Percentiles rank a stretch among this genome's conserved stretches.
phyloP scores from a whole-genome alignment of 1,140 invertebrate species.

The Saccostrea glomerata region DNA sequence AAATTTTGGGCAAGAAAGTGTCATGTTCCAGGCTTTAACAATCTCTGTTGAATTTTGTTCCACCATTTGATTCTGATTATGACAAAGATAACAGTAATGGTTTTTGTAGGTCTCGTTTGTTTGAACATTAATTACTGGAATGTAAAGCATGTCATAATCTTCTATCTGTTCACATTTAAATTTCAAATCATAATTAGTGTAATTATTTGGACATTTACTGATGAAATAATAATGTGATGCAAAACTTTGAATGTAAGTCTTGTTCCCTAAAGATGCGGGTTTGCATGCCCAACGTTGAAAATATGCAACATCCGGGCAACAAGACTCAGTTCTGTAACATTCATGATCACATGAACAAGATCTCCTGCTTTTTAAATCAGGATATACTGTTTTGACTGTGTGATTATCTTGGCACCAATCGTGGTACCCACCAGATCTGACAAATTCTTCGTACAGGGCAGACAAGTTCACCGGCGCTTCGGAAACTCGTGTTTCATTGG shows the following conservation, averaged over 20 bases:
- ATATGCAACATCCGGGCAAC: conserved; percentile 6
- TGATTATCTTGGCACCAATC: neutral
- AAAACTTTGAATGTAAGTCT: neutral
- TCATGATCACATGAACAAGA: neutral
- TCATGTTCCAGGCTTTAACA: neutral
- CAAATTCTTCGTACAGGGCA: neutral
- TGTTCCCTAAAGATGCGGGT: neutral
- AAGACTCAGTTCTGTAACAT: neutral
- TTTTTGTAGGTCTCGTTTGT: neutral
- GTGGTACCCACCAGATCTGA: neutral
- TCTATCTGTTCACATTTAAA: neutral
- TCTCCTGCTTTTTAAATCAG: neutral
- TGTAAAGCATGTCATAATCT: neutral
- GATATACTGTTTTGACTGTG: neutral
- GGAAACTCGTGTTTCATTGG: neutral
- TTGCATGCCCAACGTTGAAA: neutral
- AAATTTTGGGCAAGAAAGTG: neutral
- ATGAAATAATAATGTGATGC: neutral
- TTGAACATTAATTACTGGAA: neutral
- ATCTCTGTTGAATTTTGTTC: neutral
- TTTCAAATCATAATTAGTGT: neutral
- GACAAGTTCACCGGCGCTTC: neutral
- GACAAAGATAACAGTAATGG: neutral
- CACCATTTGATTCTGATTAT: neutral
- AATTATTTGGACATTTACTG: neutral